Base-by-base conservation (phyloP, 2,113 vertebrate species). In the Hyperopisus bebe region DNA sequence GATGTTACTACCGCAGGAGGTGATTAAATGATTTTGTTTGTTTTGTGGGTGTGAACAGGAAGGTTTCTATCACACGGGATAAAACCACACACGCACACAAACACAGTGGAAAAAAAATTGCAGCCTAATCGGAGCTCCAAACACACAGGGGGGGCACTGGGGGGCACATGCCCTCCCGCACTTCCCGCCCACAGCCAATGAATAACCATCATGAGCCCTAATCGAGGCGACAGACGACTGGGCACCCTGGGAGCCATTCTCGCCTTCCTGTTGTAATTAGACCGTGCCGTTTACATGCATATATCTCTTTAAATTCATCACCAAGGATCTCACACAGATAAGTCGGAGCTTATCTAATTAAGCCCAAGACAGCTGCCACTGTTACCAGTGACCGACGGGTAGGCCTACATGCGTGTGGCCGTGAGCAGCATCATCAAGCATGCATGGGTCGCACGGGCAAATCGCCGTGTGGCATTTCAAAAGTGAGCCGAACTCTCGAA, bases 121-220 rank as follows among this genome's bases (percentile, higher is more conserved):
- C 77, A 82, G 77, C 31, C 31, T 42, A 82, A 39, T 82, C 77
- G 17, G 35, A 46, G 77, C 44, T 84, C 17, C 42, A 46, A 47
- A 46, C 82, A 84, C 42, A 47, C 44, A 46, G 44, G 21, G 17
- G 17, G 39, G 82, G 82, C 10, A 3, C 39, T 44, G 9, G 19
- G 19, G 77, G 82, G 44, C 39, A 46, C 39, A 46, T n/a, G 39
- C 80, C 44, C 44, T 83, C 53, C 27, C 3, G 3, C 21, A 24
- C 17, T 53, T 88, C 53, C 53, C 50, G 51, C 51, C 35, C 88
- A 46, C 50, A 84, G 50, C 50, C 31, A 85, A 89, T 83, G 77
- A 89, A 89, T 89, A 89, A 89, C 35, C 51, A 89, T 85, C 53
- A 58, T 85, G 9, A 87, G 50, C 85, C 77, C 46, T 84, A 89